phyloP scores from a whole-genome alignment of 2,797 vertebrate genomes.

The Coranthus polyacanthus region DNA sequence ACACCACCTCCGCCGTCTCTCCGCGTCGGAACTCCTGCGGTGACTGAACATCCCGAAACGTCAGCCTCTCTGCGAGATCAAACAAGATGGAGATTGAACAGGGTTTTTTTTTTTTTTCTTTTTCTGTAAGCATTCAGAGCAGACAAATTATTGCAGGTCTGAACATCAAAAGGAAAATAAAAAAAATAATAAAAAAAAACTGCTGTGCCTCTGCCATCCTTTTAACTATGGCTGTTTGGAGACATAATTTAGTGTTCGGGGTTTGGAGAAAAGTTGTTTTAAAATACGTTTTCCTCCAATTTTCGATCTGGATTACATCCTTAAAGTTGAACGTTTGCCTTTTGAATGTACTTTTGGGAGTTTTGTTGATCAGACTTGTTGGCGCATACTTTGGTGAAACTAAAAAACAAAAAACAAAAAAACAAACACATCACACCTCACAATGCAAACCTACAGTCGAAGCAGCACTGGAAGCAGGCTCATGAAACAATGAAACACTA shows the following conservation, averaged over 20 bases:
- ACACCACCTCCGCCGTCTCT: conserved; percentile 94
- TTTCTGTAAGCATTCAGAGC: neutral
- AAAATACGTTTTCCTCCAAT: conserved; percentile 22
- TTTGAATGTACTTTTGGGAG: conserved; percentile 17
- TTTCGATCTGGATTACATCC: conserved; percentile 15
- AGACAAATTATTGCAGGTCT: conserved; percentile 29
- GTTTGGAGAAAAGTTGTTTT: conserved; percentile 10
- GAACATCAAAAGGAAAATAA: conserved; percentile 57
- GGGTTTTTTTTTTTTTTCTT: neutral
- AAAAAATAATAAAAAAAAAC: neutral
- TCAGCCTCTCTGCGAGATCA: conserved; percentile 91
- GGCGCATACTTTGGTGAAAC: neutral
- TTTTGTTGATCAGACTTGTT: no score
- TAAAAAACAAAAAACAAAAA: neutral
- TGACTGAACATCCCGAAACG: conserved; percentile 91
- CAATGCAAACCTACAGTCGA: neutral
- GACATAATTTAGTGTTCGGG: neutral
- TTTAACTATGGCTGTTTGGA: conserved; percentile 1
- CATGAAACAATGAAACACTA: conserved; percentile 12
- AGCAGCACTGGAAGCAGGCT: neutral
- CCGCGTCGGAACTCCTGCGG: conserved; percentile 97
- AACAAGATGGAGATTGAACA: conserved; percentile 43
- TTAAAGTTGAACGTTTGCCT: neutral
- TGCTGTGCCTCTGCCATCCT: neutral
- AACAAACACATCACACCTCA: no score